Evolutionary conservation across 2,113 vertebrate species (phyloP).

Genomic region (Gallinago paraguaiae): DNA sequence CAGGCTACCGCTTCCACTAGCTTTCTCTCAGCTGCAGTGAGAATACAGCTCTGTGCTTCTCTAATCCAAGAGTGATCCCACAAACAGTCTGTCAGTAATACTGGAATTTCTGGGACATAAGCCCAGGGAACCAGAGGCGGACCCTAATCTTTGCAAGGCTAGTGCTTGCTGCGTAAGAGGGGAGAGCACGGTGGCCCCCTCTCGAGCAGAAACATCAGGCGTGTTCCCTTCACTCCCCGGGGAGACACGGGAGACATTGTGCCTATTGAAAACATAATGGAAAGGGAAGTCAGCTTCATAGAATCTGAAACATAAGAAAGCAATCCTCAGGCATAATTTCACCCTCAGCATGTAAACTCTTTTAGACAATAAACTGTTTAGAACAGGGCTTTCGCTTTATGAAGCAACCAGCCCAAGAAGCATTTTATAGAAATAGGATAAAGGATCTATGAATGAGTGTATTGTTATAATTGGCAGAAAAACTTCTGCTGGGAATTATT

Average conservation of each 20-base stretch:
- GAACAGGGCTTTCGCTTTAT: not conserved
- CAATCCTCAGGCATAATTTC: not conserved
- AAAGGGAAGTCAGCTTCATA: not conserved
- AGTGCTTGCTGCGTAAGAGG: not conserved
- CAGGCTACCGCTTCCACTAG: not conserved
- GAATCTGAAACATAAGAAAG: not conserved
- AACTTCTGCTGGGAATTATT: not conserved
- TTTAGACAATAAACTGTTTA: slow-evolving; percentile 13
- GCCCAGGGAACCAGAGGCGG: not conserved
- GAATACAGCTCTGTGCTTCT: not conserved
- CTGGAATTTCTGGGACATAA: not conserved
- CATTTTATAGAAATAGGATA: not conserved
- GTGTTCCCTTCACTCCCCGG: accelerated
- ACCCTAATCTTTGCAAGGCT: not conserved
- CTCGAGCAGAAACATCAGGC: accelerated
- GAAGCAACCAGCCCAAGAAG: not conserved
- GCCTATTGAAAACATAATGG: not conserved
- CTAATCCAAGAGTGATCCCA: not conserved
- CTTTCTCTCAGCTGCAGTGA: not conserved
- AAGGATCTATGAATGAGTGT: not conserved
- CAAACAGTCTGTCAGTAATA: not conserved
- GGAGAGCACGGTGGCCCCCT: not conserved
- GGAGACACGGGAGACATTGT: accelerated
- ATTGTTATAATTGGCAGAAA: not conserved
- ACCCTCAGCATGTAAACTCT: not conserved